Conservation (phyloP, 2,888 invertebrate genomes). For the Pycnomerus fuliginosus region DNA sequence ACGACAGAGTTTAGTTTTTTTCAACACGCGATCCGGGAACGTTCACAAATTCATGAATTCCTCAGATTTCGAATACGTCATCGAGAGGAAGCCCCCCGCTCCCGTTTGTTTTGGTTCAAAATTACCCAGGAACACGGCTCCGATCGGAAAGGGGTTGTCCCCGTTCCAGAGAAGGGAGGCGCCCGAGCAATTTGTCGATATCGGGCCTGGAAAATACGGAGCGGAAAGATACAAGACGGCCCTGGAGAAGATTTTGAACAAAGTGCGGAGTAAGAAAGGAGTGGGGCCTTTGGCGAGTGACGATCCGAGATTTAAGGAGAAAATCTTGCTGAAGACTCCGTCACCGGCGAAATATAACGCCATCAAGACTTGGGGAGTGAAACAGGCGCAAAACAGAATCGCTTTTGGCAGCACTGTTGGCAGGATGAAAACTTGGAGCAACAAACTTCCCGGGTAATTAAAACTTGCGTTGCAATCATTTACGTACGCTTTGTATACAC, state of each 20-base stretch:
- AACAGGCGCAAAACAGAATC: constrained; percentile 26
- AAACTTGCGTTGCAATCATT: constrained; percentile 17
- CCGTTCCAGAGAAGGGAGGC: constrained; percentile 37
- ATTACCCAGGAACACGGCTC: constrained; percentile 35
- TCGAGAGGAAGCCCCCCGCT: constrained; percentile 39
- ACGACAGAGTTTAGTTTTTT: background rate
- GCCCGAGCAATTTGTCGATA: constrained; percentile 30
- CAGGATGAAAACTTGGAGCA: constrained; percentile 13
- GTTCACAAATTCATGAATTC: background rate
- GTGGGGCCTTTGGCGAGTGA: constrained; percentile 41
- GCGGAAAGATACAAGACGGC: constrained; percentile 35
- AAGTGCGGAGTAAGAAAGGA: constrained; percentile 43
- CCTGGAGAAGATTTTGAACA: constrained; percentile 35
- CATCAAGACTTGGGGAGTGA: background rate
- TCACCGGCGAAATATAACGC: constrained; percentile 43
- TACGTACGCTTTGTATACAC: constrained; percentile 1
- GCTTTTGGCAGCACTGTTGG: constrained; percentile 32
- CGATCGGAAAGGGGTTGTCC: constrained; percentile 39
- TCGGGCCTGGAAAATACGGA: constrained; percentile 38
- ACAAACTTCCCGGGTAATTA: constrained; percentile 44
- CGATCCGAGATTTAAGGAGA: constrained; percentile 38
- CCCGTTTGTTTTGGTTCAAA: constrained; percentile 46
- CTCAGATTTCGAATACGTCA: constrained; percentile 48
- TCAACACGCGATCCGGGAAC: background rate
- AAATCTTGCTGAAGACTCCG: constrained; percentile 36